Percentiles rank a stretch among this genome's conserved stretches.
These are phyloP conservation scores for Caenorhabditis tropicalis DNA, from an alignment of 1,140 invertebrate genomes.

Conservation along the genomic window DNA sequence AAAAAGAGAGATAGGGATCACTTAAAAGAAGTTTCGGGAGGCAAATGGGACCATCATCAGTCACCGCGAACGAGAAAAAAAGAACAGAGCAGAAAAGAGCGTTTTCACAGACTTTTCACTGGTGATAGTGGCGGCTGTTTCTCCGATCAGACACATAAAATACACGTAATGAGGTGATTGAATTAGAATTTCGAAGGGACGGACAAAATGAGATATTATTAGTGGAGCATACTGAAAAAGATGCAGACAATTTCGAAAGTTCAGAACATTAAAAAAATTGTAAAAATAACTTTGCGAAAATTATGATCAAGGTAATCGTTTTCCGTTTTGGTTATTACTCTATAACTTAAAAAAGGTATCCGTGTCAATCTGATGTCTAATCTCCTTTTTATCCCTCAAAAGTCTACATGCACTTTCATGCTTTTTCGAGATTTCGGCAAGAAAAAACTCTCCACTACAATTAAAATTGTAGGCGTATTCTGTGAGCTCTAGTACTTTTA, in stretches of 20 bases:
- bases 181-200: not conserved
- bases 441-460: not conserved
- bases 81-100: not conserved
- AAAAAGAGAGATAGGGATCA: conserved; percentile 1
- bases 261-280: too few species aligned
- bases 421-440: not conserved
- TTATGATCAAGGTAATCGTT: not conserved
- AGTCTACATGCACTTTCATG: not conserved
- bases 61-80: conserved; percentile 23
- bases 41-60: conserved; percentile 28
- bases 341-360: not conserved
- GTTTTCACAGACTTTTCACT: not conserved
- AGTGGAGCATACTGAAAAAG: not conserved
- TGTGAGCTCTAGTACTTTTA: not conserved
- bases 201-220: not conserved
- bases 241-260: too few species aligned
- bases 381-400: not conserved
- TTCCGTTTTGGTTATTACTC: not conserved
- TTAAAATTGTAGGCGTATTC: conserved; percentile 4
- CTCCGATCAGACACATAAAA: conserved; percentile 16
- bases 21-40: conserved; percentile 24
- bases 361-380: too few species aligned
- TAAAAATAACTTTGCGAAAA: too few species aligned
- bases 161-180: conserved; percentile 7
- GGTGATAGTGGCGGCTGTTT: not conserved